These are phyloP conservation scores for Maniola hyperantus DNA, from an alignment of 2,888 invertebrate species.

Conservation along the genomic window DNA sequence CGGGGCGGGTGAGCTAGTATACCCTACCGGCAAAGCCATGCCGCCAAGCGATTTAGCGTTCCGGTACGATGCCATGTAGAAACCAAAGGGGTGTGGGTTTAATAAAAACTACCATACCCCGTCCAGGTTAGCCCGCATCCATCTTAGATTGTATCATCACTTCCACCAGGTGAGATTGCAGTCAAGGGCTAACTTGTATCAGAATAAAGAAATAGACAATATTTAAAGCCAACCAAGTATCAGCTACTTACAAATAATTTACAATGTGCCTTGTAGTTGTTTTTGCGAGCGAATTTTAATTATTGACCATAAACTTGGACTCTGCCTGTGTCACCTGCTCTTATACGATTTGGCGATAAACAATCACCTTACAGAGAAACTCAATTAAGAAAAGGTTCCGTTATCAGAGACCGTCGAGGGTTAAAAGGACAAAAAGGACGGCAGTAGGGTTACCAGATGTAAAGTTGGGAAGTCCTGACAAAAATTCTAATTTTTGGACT, in stretches of 20 bases:
- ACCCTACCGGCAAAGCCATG: no score
- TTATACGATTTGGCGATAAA: conserved; percentile 75
- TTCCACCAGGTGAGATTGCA: no score
- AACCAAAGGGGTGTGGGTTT: no score
- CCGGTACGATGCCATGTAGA: no score
- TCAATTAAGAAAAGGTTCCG: conserved; percentile 75
- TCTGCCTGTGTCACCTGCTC: conserved; percentile 53
- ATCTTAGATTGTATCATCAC: no score
- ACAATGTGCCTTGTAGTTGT: conserved; percentile 1
- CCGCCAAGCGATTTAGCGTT: no score
- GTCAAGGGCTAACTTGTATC: no score
- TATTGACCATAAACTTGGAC: conserved; percentile 60
- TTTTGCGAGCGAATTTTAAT: conserved; percentile 55
- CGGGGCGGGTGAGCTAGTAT: no score
- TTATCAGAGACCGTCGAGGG: conserved; percentile 51
- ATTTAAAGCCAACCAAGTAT: neutral
- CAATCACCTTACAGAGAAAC: conserved; percentile 69
- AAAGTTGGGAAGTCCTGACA: neutral
- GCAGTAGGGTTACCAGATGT: neutral
- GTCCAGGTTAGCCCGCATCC: no score
- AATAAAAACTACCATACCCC: no score
- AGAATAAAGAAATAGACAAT: no score
- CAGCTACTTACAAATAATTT: neutral
- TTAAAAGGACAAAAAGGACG: conserved; percentile 62
- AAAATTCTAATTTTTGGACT: neutral